phyloP scores from a whole-genome alignment of 2,888 invertebrate species.

The Drosophila formosana region DNA sequence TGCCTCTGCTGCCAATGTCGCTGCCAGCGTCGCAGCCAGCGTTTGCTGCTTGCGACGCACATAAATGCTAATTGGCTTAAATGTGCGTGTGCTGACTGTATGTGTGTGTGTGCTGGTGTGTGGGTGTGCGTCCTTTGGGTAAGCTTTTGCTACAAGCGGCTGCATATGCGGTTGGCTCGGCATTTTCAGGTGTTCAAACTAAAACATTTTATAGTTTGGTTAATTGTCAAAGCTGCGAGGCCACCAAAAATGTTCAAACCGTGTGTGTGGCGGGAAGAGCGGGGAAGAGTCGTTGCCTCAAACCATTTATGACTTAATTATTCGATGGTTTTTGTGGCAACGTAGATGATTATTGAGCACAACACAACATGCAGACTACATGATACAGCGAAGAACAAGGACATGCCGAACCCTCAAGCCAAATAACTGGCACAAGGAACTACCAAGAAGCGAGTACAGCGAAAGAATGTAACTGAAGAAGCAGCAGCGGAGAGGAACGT shows the following conservation, averaged over 20 bases:
- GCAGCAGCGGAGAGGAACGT: constrained; percentile 8
- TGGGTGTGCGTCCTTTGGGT: constrained; percentile 52
- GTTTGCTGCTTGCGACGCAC: constrained; percentile 57
- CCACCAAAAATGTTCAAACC: constrained; percentile 24
- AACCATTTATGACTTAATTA: constrained; percentile 79
- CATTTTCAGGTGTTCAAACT: constrained; percentile 76
- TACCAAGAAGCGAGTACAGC: background rate
- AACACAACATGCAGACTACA: constrained; percentile 20
- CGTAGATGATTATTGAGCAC: constrained; percentile 50
- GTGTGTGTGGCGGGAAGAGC: background rate
- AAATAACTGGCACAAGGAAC: constrained; percentile 1
- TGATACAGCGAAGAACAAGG: background rate
- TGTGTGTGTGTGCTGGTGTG: constrained; percentile 17
- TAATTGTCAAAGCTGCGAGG: constrained; percentile 74
- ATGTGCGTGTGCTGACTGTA: constrained; percentile 57
- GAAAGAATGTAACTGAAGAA: background rate
- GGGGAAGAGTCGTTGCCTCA: constrained; percentile 26
- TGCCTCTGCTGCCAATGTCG: constrained; percentile 49
- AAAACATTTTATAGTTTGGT: constrained; percentile 80
- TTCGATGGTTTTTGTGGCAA: constrained; percentile 73
- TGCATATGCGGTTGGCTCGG: constrained; percentile 32
- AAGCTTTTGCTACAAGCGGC: constrained; percentile 55
- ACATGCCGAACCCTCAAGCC: constrained; percentile 8
- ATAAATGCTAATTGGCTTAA: constrained; percentile 82
- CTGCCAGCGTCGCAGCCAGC: constrained; percentile 10